Evolutionary conservation across 2,888 invertebrate genomes (phyloP), one percentile per base, ranked within the genome.

Genomic region (Drosophila recens): DNA sequence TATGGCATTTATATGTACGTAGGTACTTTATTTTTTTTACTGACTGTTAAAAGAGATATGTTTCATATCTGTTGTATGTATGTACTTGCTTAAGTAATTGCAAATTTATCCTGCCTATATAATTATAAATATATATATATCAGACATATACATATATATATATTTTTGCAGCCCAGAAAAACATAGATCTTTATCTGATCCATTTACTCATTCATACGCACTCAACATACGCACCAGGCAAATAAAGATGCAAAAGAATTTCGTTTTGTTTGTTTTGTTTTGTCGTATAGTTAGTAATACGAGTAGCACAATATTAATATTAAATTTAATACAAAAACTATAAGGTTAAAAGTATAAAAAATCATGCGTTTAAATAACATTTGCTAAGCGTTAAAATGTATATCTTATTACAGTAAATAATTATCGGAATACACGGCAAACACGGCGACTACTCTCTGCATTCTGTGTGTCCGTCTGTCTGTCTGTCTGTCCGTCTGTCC

Each of bases 351-450:
- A 49, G 17, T 67, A 81, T 68, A 78, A 67, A 74, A 70, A 79
- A 78, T 74, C 74, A 80, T 81, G 82, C 82, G 54, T 52, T 74
- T 67, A 67, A 72, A 74, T 68, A 79, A 81, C 62, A 65, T 67
- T 72, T 75, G 64, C 68, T 75, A 81, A 69, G 77, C 66, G 61
- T 63, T 76, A 67, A 49, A 48, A 13, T 46, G 53, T 57, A 79
- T 49, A 66, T 75, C 62, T 75, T 77, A 76, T 57, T 66, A 51
- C 34, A 68, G 58, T 78, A 76, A 59, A 64, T 71, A 67, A 70
- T 65, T 80, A 76, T 80, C 72, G 48, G 48, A 20, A 56, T 61
- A 49, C 71, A 49, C 71, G 40, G 62, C 59, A 78, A 67, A 70
- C 30, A 70, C 30, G 27, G 11, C 40, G 49, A 59, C 51, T 43